Base-by-base conservation (phyloP, 2,797 vertebrate species). In the Chaenodraco wilsoni region DNA sequence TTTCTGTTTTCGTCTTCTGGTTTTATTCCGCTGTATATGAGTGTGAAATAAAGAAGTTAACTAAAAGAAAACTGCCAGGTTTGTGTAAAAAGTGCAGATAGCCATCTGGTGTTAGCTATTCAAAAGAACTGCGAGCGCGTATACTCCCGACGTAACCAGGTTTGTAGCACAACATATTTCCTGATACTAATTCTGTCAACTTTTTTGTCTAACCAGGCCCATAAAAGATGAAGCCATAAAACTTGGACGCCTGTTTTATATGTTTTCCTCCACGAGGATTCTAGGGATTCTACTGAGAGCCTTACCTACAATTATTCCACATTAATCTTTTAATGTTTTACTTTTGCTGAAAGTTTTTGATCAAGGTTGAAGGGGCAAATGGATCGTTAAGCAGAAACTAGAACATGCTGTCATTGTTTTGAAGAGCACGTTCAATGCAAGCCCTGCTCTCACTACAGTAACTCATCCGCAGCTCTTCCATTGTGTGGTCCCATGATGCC, bases 401-500 rank as follows among this genome's bases (percentile, higher is more conserved):
- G 87, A 93, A 86, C 89, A 86, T 63, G 69, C 68, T 78, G 90
- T 88, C 87, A 82, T 83, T 89, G 88, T 86, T 92, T 81, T 88
- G 83, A 87, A 79, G 86, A 70, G 82, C 79, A 55, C 46, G 82
- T 75, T 88, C 65, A 41, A 79, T 76, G 84, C 83, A 19, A 78
- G 74, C 76, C 69, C 33, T n/a, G 69, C 84, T 86, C 82, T 51
- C 0, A 74, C 82, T 57, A 74, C 83, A 56, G 75, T 80, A 83
- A 83, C 84, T 89, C 84, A 85, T 89, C 83, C 52, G 50, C 59
- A 33, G 82, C 88, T 76, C 76, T 49, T 89, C 73, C 76, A 78
- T 66, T 61, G 88, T 83, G 85, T 69, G 84, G 86, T 92, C 90
- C 91, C 90, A 89, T 73, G 91, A 90, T 86, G 87, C 88, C 59